These are phyloP conservation scores for Helogale parvula DNA, from an alignment of 2,113 vertebrate species.

Conservation along the genomic window DNA sequence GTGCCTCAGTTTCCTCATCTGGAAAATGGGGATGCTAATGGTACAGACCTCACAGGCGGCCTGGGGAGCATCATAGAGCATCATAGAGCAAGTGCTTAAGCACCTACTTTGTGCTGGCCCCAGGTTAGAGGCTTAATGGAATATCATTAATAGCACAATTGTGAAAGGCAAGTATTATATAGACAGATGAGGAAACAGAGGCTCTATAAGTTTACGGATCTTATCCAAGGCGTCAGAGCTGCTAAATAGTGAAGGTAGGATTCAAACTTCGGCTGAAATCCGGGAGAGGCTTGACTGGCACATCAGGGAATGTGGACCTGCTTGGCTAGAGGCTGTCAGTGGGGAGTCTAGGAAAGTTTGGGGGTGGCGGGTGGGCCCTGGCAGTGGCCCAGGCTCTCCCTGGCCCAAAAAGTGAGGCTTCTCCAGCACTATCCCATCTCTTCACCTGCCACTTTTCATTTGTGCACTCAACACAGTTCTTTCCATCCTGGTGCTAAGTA, in stretches of 20 bases:
- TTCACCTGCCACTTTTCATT: neutral
- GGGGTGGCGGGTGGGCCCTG: neutral
- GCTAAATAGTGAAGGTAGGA: neutral
- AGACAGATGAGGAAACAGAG: neutral
- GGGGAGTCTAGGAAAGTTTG: neutral
- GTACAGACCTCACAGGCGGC: rapidly evolving
- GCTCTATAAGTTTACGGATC: neutral
- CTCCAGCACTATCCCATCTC: neutral
- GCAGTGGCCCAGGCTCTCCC: neutral
- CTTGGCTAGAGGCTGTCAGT: neutral
- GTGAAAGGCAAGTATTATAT: neutral
- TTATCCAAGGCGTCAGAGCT: neutral
- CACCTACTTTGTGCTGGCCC: neutral
- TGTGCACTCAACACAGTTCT: neutral
- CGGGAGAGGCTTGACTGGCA: neutral
- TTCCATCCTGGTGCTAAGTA: neutral
- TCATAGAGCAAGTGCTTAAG: neutral
- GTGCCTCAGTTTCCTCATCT: neutral
- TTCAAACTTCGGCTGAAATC: neutral
- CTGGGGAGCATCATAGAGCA: neutral
- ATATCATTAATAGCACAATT: neutral
- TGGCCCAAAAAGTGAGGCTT: neutral
- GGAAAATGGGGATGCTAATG: neutral
- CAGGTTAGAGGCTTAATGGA: neutral
- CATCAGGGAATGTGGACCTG: neutral